A percentile compares a stretch with the other conserved stretches of the same genome.
These are phyloP conservation scores for Agelaius phoeniceus DNA, from an alignment of 2,113 vertebrate species.

Conservation along the genomic window DNA sequence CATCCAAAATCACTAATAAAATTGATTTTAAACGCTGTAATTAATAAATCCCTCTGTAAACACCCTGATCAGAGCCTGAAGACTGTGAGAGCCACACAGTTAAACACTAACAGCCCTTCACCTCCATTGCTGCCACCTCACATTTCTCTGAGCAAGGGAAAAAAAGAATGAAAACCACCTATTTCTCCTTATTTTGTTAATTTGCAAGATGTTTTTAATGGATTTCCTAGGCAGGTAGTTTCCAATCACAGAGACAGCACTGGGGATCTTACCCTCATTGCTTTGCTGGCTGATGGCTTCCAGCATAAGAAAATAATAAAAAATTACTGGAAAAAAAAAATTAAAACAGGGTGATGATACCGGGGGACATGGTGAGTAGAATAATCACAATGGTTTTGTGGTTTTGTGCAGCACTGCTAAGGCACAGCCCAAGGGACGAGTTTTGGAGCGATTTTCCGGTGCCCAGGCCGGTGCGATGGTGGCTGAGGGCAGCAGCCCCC, in stretches of 20 bases:
- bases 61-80: neutral
- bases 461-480: accelerated
- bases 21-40: neutral
- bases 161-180: neutral
- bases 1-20: neutral
- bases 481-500: neutral
- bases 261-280: neutral
- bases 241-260: neutral
- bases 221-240: neutral
- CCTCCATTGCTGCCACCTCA: neutral
- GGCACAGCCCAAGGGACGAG: accelerated
- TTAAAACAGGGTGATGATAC: neutral
- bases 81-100: accelerated
- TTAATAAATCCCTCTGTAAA: neutral
- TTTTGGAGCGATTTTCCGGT: no score
- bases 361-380: accelerated
- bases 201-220: neutral
- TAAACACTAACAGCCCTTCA: neutral
- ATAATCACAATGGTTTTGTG: accelerated
- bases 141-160: neutral
- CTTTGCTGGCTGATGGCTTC: neutral
- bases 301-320: neutral
- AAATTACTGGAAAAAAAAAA: neutral
- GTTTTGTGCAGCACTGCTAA: neutral
- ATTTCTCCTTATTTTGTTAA: neutral